Conservation (phyloP, 2,113 vertebrate genomes). For the Rhea americana region DNA sequence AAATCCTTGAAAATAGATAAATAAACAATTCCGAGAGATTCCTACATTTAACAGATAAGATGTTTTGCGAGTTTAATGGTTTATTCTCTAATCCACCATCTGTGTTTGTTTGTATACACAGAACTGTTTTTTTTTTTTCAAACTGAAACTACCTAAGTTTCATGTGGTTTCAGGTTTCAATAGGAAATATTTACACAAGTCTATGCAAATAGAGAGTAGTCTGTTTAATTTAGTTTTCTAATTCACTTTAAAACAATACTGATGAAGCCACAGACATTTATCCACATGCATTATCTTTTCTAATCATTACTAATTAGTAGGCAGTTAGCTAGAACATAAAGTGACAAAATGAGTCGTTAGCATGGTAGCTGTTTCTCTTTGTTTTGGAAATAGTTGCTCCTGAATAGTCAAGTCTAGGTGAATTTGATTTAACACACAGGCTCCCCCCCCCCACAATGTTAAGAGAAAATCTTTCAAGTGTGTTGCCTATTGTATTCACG, state of each 20-base stretch:
- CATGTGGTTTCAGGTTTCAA: slow-evolving; percentile 11
- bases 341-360: not conserved
- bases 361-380: not conserved
- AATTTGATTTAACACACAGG: not conserved
- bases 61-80: not conserved
- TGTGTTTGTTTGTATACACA: not conserved
- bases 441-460: not conserved
- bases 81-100: not conserved
- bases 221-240: not conserved
- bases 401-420: not conserved
- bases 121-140: not conserved
- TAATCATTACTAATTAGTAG: not conserved
- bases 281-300: not conserved
- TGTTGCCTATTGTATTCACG: not conserved
- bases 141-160: not conserved
- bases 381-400: not conserved
- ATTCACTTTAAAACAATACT: not conserved
- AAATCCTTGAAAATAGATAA: not conserved
- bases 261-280: not conserved
- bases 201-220: not conserved
- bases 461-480: not conserved
- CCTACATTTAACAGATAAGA: not conserved
- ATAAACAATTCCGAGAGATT: not conserved
- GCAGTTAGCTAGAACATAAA: not conserved
- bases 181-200: not conserved